Base-by-base conservation (phyloP, 2,888 invertebrate genomes). In the Fabriciana adippe region DNA sequence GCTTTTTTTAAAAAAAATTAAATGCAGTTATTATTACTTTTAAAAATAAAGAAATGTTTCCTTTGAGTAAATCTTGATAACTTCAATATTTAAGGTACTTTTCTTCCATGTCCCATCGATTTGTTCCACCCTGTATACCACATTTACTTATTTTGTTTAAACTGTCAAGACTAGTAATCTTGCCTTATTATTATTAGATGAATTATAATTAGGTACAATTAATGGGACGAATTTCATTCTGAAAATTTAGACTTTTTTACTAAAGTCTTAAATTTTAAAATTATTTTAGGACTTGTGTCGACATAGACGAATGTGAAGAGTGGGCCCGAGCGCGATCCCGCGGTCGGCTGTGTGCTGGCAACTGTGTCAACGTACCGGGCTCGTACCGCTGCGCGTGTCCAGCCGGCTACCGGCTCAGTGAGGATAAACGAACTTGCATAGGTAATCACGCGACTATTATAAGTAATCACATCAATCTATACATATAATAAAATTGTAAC, bases 371-470 rank as follows among this genome's bases (percentile, higher is more conserved):
- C 85, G 94, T 95, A 55, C 97, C 96, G 90, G 99, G 99, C 15
- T 95, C 97, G 26, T 99, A 96, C 88, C 95, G 96, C 72, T 99
- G 99, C 86, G 92, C 95, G 2, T 99, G 99, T 81, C 95, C 96
- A 4, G 81, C 93, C 0, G 99, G 99, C 0, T 99, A 96, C 88
- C 94, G 95, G 11, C 90, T 99, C 0, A 94, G 94, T 5, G 81
- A 93, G 0, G 96, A 97, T 78, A 95, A 96, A 77, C 93, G 95
- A 84, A 96, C 96, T 14, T 99, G 99, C 78, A 94, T 96, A 78
- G 99, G 97, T 97, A 85, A 81, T 4, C 18, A 51, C 16, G 8
- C n/a, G 16, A 51, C 16, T 16, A 51, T 8, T 16, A 16, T 16
- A 41, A 41, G 3, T 50, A 50, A 50, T 50, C 6, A 50, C 16